Evolutionary conservation across 30 jellyfish, hydroid and myxozoan genomes (phyloP), one percentile per base, ranked within the genome.

Genomic region (Hydractinia symbiolongicarpus): DNA sequence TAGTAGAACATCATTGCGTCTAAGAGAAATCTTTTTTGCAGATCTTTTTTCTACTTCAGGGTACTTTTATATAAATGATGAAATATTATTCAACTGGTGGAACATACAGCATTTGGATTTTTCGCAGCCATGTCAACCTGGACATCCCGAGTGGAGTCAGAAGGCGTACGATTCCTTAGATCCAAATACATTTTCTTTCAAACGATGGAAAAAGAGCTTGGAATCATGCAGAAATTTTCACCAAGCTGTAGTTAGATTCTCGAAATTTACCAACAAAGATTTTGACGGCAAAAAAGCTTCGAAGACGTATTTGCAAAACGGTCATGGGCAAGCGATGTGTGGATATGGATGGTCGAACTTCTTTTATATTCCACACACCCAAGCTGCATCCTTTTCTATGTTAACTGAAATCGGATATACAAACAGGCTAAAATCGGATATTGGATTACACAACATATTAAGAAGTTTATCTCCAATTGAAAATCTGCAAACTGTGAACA

Each of bases 271-370:
- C 19, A 64, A 64, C 40, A 64, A 13, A 6, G 74, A 64, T 6
- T 64, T n/a, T 13, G 40, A 64, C 74, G 83, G 73, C 6, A 77
- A 77, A 14, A 14, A 44, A 64, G 89, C 85, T 49, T 56, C 82
- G 54, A 61, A 82, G 20, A 64, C 16, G 74, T 64, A 64, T 13
- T n/a, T 9, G 17, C 9, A 51, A 7, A 64, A 64, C 17, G 74
- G 74, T n/a, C 19, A 64, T 51, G 19, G 52, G 17, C 19, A 44
- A 64, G 7, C 40, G 2, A 64, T 64, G 9, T 64, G 74, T 13
- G 74, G 40, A 4, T n/a, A 64, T 64, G 74, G 74, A n/a, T 51
- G 52, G 40, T 6, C 74, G 8, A 64, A 64, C 40, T 64, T 64
- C 40, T 64, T 64, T 64, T 64, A 64, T 13, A 64, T 64, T 6